A percentile compares a stretch with the other conserved stretches of the same genome.
Conservation (phyloP, 2,888 invertebrate genomes). For the Drosophila demipolita region DNA sequence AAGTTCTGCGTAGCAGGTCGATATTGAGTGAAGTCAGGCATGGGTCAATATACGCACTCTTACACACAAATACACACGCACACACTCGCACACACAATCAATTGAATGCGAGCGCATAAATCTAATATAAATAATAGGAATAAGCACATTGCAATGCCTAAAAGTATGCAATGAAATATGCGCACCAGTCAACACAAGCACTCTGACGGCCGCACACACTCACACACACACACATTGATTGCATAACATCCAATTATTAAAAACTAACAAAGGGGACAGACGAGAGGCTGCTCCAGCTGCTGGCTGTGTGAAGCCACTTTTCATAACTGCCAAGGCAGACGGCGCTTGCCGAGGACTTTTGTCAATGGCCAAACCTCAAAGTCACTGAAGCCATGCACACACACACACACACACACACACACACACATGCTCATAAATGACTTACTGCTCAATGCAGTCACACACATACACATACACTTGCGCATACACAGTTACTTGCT, state of each 20-base stretch:
- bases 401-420: constrained; percentile 38
- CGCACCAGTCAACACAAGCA: constrained; percentile 42
- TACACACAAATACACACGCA: not conserved
- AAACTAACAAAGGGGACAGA: constrained; percentile 47
- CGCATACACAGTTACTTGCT: constrained; percentile 27
- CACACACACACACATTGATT: constrained; percentile 51
- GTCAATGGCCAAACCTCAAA: constrained; percentile 75
- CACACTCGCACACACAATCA: not conserved
- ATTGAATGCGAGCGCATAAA: constrained; percentile 38
- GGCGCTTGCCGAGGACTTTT: constrained; percentile 62
- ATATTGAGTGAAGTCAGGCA: constrained; percentile 4
- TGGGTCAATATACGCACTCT: constrained; percentile 7
- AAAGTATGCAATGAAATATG: constrained; percentile 61
- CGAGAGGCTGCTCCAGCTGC: constrained; percentile 1
- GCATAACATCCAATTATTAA: constrained; percentile 76
- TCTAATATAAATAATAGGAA: constrained; percentile 49
- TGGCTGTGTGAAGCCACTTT: constrained; percentile 57
- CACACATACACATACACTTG: constrained; percentile 41
- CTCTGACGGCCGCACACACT: constrained; percentile 22
- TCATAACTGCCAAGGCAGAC: constrained; percentile 62
- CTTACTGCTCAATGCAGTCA: constrained; percentile 63
- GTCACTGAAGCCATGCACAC: constrained; percentile 44
- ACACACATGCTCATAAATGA: constrained; percentile 54
- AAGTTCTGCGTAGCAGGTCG: constrained; percentile 1
- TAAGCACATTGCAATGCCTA: constrained; percentile 41